Base-by-base conservation (phyloP, 2,113 vertebrate genomes). In the Dromiciops gliroides region DNA sequence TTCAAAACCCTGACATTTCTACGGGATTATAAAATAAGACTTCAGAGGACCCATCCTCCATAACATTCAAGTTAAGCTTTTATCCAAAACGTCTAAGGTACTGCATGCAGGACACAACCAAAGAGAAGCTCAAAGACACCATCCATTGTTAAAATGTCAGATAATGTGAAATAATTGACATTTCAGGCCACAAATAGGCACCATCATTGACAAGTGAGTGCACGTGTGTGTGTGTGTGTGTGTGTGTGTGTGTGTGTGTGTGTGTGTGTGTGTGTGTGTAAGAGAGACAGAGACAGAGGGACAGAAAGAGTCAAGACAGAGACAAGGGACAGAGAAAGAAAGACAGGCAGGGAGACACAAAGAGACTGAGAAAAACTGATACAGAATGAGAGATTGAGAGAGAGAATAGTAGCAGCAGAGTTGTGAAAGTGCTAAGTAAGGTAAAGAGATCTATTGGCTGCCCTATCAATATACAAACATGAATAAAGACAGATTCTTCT, bases 391-490 rank as follows among this genome's bases (percentile, higher is more conserved):
- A 19, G 37, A 7, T 6, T n/a, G 37, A 44, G 67, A 28, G 53
- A 44, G 19, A 90, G 91, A 91, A 96, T 92, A 91, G 83, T 9
- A 22, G 44, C 0, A 19, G 52, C 52, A 93, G 48, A 0, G 90
- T 88, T 44, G 47, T 25, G 44, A 12, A 24, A 47, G 67, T 31
- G 90, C 91, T 50, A 90, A 96, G 92, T 26, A 95, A 47, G 11
- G 47, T 8, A 75, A 1, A 51, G 92, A n/a, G 14, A 0, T 5
- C 51, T 50, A 51, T 0, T 60, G 95, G 60, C 90, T 91, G 93
- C 53, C 92, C 75, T n/a, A 53, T n/a, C 24, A 24, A 3, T 53
- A 11, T 2, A 51, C 10, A 9, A 14, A 90, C 0, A 0, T 0
- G 14, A 83, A 56, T 1, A 0, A 8, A 52, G 60, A 51, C 89